Conservation (phyloP, 2,797 vertebrate species). For the Dallia pectoralis region DNA sequence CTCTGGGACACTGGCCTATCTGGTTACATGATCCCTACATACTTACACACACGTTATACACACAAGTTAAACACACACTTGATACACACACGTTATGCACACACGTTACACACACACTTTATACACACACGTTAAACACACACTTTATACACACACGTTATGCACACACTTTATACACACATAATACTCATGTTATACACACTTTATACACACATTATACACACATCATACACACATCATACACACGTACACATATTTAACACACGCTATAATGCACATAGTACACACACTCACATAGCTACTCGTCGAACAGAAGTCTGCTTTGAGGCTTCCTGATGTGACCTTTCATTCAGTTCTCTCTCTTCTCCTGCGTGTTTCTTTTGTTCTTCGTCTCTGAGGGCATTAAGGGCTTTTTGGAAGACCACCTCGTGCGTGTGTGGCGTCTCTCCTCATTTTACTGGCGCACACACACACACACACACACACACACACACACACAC, state of each 20-base stretch:
- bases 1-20: neutral
- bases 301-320: neutral
- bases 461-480: neutral
- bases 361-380: neutral
- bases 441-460: neutral
- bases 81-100: neutral
- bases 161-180: neutral
- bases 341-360: slow-evolving; percentile 4
- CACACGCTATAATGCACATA: neutral
- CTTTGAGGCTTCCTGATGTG: slow-evolving; percentile 5
- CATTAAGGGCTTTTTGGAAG: neutral
- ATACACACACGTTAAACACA: too few relatives aligned
- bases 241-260: neutral
- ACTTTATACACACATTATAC: neutral
- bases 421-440: slow-evolving; percentile 12
- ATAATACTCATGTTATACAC: neutral
- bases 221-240: neutral
- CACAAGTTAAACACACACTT: neutral
- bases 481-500: too few relatives aligned
- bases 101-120: neutral
- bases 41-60: too few relatives aligned
- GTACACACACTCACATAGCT: neutral
- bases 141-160: neutral
- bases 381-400: neutral
- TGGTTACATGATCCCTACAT: neutral